phyloP scores from a whole-genome alignment of 2,888 invertebrate genomes.

The Conops quadrifasciatus region DNA sequence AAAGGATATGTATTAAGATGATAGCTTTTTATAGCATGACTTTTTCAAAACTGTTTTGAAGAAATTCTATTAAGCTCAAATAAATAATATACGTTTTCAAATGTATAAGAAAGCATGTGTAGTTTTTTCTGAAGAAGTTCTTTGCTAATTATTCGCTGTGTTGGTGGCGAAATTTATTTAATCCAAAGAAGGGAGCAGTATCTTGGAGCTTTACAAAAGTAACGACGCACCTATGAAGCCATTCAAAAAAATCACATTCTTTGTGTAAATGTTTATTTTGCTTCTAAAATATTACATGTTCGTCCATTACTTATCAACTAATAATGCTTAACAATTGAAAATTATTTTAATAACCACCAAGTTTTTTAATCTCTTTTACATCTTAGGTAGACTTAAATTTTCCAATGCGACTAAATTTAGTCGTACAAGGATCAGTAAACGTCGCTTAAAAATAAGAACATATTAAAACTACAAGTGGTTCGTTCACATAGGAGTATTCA shows the following conservation, averaged over 20 bases:
- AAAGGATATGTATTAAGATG: not conserved
- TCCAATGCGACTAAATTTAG: not conserved
- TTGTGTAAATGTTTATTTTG: conserved; percentile 26
- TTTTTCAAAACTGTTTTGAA: not conserved
- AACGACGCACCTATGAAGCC: too few species aligned
- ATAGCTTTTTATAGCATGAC: not conserved
- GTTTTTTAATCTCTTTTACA: conserved; percentile 21
- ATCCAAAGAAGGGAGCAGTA: not conserved
- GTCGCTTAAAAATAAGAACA: conserved; percentile 4
- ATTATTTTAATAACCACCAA: conserved; percentile 24
- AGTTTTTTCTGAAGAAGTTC: not conserved
- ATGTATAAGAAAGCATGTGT: not conserved
- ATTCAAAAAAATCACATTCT: not conserved
- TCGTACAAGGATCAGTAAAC: not conserved
- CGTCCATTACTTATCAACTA: conserved; percentile 30
- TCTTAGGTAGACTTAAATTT: conserved; percentile 7
- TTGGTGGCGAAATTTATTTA: too few species aligned
- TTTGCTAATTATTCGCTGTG: too few species aligned
- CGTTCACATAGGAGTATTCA: not conserved
- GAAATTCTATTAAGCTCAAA: not conserved
- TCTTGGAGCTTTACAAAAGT: not conserved
- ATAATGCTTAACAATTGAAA: conserved; percentile 36
- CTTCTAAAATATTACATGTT: conserved; percentile 32
- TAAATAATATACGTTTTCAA: not conserved
- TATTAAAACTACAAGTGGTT: not conserved